phyloP scores from a whole-genome alignment of 1,140 invertebrate genomes.

The Whitmania pigra region DNA sequence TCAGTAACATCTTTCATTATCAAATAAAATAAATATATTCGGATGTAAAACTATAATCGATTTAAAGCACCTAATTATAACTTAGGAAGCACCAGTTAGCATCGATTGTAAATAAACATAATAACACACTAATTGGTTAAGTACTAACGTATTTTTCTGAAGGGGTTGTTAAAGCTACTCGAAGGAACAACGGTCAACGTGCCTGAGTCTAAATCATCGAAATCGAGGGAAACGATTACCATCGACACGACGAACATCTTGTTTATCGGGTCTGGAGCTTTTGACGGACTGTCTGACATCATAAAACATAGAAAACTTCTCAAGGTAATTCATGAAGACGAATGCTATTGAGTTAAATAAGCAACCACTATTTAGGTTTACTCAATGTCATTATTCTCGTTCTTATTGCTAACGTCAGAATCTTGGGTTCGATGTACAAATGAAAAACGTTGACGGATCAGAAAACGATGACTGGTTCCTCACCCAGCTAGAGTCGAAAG shows the following conservation, averaged over 20 bases:
- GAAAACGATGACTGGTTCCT: neutral
- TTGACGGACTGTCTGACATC: conserved; percentile 86
- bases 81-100: no score
- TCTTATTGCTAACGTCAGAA: neutral
- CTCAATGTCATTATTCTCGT: no score
- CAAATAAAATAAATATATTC: no score
- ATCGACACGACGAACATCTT: conserved; percentile 98
- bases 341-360: no score
- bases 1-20: no score
- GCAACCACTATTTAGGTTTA: no score
- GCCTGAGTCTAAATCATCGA: conserved; percentile 58
- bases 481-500: conserved; percentile 71
- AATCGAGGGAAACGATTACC: conserved; percentile 81
- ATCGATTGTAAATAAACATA: no score
- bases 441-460: neutral
- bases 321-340: conserved; percentile 50
- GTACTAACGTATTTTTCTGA: neutral
- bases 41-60: no score
- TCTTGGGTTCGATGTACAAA: conserved; percentile 1
- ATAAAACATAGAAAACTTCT: conserved; percentile 83
- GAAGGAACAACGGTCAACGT: conserved; percentile 96
- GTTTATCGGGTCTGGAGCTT: conserved; percentile 96
- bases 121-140: neutral
- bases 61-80: no score
- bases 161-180: conserved; percentile 65